Evolutionary conservation across 1,140 invertebrate species (phyloP), one percentile per base, ranked within the genome.

Genomic region (Sarcophaga bullata): DNA sequence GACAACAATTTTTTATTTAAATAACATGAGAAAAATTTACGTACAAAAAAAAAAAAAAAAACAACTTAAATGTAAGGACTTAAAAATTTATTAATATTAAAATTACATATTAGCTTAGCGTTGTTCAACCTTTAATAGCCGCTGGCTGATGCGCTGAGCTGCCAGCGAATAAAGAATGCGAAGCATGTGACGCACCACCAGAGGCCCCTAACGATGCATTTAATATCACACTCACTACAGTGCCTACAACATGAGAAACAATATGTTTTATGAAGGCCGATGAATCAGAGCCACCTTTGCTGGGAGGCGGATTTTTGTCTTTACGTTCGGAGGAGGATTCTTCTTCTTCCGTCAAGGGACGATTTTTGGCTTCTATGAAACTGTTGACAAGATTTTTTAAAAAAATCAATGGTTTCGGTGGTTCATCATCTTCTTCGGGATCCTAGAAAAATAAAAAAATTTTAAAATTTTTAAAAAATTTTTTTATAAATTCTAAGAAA

Each of bases 161-260:
- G 83, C 87, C 87, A 25, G 87, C 83, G n/a, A 89, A 87, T 0
- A 88, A 75, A 0, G 85, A 84, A 8, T 85, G 82, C 8, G 88
- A 86, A 10, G 87, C 89, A 37, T 86, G 84, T 6, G 88, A 89
- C 10, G 87, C 87, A 0, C 89, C 89, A 8, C 87, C 86, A 4
- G 86, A 86, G 46, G 89, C 87, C 0, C 89, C 89, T 80, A 89
- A 47, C 8, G 87, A 86, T 13, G 89, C 87, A 82, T 89, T 90
- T 0, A 90, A 83, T 25, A 90, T n/a, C n/a, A 89, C 49, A 0
- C 86, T 88, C 6, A 89, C 73, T 6, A 86, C 84, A 73, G 84
- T 87, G 84, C 87, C 88, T 1, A 90, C 88, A 75, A 90, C 25
- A 81, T 89, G 88, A 0, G 85, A 85, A 10, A 87, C 85, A 68